Conservation (phyloP, 2,113 vertebrate genomes). For the Agapornis roseicollis region DNA sequence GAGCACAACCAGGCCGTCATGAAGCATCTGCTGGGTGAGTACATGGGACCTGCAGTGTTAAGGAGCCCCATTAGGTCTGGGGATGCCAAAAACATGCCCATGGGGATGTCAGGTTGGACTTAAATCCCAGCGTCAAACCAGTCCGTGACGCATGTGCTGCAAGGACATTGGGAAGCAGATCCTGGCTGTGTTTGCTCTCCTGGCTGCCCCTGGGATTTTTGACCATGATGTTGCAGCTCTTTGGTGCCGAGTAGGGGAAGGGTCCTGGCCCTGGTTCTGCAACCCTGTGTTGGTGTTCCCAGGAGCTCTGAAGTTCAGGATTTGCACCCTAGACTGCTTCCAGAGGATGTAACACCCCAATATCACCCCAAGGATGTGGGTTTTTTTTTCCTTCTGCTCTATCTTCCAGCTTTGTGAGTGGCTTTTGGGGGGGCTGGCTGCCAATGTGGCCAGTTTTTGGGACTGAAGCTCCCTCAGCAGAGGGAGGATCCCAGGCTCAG, state of each 20-base stretch:
- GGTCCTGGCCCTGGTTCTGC: neutral
- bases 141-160: accelerated
- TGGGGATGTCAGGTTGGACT: neutral
- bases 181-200: neutral
- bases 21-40: slow-evolving; percentile 90
- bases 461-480: neutral
- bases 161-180: neutral
- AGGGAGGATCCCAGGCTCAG: neutral
- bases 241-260: neutral
- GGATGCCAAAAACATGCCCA: accelerated
- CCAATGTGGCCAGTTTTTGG: neutral
- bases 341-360: neutral
- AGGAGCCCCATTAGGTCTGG: accelerated
- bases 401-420: neutral
- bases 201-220: neutral
- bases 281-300: neutral
- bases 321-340: neutral
- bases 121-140: accelerated
- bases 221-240: neutral
- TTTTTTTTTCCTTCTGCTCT: neutral
- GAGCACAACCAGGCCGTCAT: slow-evolving; percentile 94
- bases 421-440: neutral
- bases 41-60: accelerated
- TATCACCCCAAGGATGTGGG: accelerated
- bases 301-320: neutral